Evolutionary conservation across 2,113 vertebrate genomes (phyloP).

Genomic region (Sterna hirundo): DNA sequence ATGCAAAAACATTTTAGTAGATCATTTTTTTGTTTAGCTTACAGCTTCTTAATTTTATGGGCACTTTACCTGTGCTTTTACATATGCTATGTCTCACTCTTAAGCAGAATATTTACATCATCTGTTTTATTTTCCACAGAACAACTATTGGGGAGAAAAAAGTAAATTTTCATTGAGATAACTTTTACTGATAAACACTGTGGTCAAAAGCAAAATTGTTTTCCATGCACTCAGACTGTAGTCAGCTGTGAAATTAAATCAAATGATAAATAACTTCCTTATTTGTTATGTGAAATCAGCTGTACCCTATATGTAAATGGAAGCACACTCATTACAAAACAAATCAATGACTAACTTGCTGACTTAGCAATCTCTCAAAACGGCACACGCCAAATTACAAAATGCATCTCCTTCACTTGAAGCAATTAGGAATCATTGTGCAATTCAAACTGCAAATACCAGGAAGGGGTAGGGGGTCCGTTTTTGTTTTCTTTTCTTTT

Average conservation of each 20-base stretch:
- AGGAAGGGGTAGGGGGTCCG: rapidly evolving
- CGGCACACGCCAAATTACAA: not conserved
- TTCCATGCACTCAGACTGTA: constrained; percentile 37
- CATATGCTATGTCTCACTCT: not conserved
- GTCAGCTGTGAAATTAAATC: constrained; percentile 70
- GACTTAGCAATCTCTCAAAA: not conserved
- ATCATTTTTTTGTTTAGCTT: not conserved
- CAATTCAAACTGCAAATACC: not conserved
- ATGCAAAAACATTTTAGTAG: not conserved
- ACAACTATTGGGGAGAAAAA: not conserved
- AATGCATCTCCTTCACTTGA: not conserved
- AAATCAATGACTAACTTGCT: constrained; percentile 4
- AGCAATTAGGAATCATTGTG: not conserved
- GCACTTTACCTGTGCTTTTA: not conserved
- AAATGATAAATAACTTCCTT: constrained; percentile 60
- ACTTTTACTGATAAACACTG: constrained; percentile 17
- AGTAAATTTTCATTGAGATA: constrained; percentile 34
- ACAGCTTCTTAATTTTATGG: not conserved
- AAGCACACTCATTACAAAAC: constrained; percentile 43
- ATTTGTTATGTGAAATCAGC: constrained; percentile 45
- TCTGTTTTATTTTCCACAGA: not conserved
- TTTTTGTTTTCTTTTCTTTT: not conserved
- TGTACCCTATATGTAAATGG: constrained; percentile 18
- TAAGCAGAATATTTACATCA: not conserved
- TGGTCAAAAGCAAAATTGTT: constrained; percentile 31